Base-by-base conservation (phyloP, 2,888 invertebrate species). In the Rhagonycha lutea region DNA sequence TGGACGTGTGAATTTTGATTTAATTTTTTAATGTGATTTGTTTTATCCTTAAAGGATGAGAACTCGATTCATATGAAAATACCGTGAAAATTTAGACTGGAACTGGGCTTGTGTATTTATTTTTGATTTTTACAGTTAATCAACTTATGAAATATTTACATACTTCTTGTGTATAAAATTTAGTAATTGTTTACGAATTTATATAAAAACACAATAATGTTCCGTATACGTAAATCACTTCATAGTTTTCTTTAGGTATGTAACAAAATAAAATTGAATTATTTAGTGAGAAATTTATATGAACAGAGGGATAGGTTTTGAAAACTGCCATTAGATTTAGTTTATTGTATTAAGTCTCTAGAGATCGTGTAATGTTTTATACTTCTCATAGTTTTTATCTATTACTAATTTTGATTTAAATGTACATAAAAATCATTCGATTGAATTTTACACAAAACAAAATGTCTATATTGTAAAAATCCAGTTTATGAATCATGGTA, bases 321-420 rank as follows among this genome's bases (percentile, higher is more conserved):
- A 65, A 68, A 71, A 77, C 77, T 77, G 77, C 77, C 77, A 77
- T 77, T 77, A 77, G 77, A 72, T 77, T 77, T 77, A 77, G 74
- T 77, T 77, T 32, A 63, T 63, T 67, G 28, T 47, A 70, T 67
- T 76, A 73, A 76, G 76, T 63, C 63, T 70, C 63, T 76, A 76
- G 76, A 68, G 29, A 63, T 76, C 73, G 73, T 76, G 73, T 76
- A 73, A 76, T 29, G 65, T 76, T 76, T 77, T 77, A 71, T 77
- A 77, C 74, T 77, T 74, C 74, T 74, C 68, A 62, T 68, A 77
- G 47, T 47, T 47, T 47, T 47, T 47, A 47, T 47, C 47, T 47
- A 18, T 18, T 18, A 47, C 47, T 73, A 69, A 62, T 73, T 73
- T 67, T 73, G 74, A 68, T 76, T 73, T 71, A 68, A 76, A 12